Conservation (phyloP, 2,797 vertebrate species). For the Borostomias antarcticus region DNA sequence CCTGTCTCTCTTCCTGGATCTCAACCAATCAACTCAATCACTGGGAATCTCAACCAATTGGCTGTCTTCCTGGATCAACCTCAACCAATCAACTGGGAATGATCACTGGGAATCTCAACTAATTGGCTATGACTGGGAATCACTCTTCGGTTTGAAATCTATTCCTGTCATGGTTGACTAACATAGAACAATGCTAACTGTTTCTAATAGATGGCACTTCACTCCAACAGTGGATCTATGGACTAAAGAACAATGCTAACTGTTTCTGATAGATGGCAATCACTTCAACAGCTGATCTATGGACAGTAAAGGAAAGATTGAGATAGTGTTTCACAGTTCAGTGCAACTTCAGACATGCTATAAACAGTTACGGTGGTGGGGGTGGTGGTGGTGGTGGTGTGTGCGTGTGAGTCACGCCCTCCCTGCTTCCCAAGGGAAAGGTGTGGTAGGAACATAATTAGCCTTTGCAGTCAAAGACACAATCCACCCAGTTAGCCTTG, state of each 20-base stretch:
- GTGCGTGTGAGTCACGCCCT: slow-evolving; percentile 50
- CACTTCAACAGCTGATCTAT: background rate
- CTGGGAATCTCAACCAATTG: slow-evolving; percentile 55
- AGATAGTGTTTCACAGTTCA: background rate
- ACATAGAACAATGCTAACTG: background rate
- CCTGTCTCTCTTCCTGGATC: slow-evolving; percentile 51
- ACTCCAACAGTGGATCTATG: too few species aligned
- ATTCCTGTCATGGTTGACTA: background rate
- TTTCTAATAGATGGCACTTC: too few species aligned
- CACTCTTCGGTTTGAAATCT: background rate
- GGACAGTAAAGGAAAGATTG: background rate
- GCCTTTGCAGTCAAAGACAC: too few species aligned
- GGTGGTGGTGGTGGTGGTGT: too few species aligned
- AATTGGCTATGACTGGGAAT: background rate
- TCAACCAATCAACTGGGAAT: background rate
- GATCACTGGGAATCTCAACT: background rate
- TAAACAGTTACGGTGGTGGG: background rate
- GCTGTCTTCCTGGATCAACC: too few species aligned
- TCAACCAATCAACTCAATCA: slow-evolving; percentile 56
- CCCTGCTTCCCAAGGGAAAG: slow-evolving; percentile 35
- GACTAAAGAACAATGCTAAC: too few species aligned
- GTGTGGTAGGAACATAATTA: slow-evolving; percentile 35
- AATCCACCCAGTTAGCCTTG: too few species aligned
- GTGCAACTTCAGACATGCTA: background rate
- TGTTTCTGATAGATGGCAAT: too few species aligned